Percentiles rank a stretch among this genome's conserved stretches.
Evolutionary conservation across 2,797 vertebrate genomes (phyloP).

Genomic region (Lophius americanus): DNA sequence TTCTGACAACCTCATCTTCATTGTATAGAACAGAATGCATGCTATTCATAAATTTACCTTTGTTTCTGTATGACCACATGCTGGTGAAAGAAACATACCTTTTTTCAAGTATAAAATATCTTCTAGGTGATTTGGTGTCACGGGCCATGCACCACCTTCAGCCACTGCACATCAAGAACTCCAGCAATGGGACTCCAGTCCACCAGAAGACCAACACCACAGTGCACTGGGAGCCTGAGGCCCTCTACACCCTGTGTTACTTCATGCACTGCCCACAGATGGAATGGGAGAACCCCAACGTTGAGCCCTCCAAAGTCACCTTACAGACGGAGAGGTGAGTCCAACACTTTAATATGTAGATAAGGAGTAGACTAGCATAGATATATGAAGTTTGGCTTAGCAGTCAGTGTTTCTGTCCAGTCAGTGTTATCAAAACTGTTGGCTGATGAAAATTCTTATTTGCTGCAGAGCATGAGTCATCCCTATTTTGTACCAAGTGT

Average conservation of each 20-base stretch:
- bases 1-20: slow-evolving; percentile 11
- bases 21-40: neutral
- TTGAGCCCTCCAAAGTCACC: slow-evolving; percentile 94
- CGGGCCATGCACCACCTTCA: slow-evolving; percentile 97
- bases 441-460: no score
- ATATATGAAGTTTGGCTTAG: no score
- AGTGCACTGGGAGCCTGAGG: slow-evolving; percentile 96
- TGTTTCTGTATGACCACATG: neutral
- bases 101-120: slow-evolving; percentile 1
- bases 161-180: slow-evolving; percentile 91
- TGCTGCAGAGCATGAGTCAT: no score
- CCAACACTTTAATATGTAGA: neutral
- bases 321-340: slow-evolving; percentile 95
- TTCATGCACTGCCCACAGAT: slow-evolving; percentile 99
- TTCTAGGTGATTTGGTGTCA: slow-evolving; percentile 92
- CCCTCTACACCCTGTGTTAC: slow-evolving; percentile 97
- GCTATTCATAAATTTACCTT: slow-evolving; percentile 1
- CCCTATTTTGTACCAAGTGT: no score
- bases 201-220: slow-evolving; percentile 87
- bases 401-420: no score
- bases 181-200: slow-evolving; percentile 89
- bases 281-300: slow-evolving; percentile 98
- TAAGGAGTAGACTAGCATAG: no score
- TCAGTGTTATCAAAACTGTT: no score
- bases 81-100: neutral